phyloP scores from a whole-genome alignment of 2,113 vertebrate genomes.

The Arizona elegans region DNA sequence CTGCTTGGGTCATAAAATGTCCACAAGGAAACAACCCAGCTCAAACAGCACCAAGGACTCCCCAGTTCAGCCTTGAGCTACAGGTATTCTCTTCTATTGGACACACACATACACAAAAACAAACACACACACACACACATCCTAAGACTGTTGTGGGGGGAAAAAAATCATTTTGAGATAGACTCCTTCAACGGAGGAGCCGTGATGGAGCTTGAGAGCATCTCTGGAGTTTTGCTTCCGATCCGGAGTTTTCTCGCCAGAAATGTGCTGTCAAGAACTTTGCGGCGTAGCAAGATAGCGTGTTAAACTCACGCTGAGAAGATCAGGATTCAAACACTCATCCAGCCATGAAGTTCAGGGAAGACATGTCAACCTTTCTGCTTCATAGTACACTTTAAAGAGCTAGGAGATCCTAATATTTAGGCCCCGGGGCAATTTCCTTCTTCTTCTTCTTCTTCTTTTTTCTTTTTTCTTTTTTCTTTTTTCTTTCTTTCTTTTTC shows the following conservation, averaged over 20 bases:
- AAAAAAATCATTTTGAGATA: background rate
- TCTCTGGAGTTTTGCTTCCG: background rate
- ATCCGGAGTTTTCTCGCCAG: background rate
- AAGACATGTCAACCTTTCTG: background rate
- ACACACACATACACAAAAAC: background rate
- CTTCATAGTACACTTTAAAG: background rate
- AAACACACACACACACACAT: background rate
- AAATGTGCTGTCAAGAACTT: background rate
- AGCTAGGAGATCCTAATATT: background rate
- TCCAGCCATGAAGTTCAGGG: background rate
- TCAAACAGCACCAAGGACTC: background rate
- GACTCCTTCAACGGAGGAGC: background rate
- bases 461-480: no score
- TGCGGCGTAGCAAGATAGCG: background rate
- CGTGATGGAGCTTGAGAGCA: background rate
- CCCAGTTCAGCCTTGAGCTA: no score
- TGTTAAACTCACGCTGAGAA: background rate
- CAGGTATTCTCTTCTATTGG: no score
- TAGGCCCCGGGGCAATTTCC: background rate
- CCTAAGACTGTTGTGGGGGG: background rate
- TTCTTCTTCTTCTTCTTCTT: background rate
- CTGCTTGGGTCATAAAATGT: background rate
- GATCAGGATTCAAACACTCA: background rate
- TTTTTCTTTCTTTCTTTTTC: background rate
- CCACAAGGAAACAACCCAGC: background rate